Percentiles rank a stretch among this genome's conserved stretches.
These are phyloP conservation scores for Flexamia atlantica DNA, from an alignment of 2,888 invertebrate species.

Conservation along the genomic window DNA sequence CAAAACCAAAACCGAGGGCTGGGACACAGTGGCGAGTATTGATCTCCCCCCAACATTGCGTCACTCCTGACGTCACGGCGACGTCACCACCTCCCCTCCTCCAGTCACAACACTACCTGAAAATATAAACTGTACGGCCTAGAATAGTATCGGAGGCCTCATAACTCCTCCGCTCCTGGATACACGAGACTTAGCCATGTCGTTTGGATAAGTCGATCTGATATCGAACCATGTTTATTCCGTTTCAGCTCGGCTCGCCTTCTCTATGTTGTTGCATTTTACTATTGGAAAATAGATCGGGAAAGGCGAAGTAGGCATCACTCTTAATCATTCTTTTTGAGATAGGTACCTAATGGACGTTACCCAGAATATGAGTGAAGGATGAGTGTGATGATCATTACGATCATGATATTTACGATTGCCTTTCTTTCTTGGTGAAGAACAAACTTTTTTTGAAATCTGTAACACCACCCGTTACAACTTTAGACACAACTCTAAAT, in stretches of 20 bases:
- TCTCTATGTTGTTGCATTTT: no score
- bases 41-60: constrained; percentile 25
- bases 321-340: no score
- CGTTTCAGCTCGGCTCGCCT: background rate
- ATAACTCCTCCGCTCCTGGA: background rate
- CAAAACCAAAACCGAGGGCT: constrained; percentile 16
- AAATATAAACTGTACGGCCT: constrained; percentile 44
- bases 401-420: no score
- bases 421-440: no score
- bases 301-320: no score
- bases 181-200: background rate
- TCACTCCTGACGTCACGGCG: constrained; percentile 42
- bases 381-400: no score
- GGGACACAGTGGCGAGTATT: constrained; percentile 13
- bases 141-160: constrained; percentile 34
- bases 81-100: constrained; percentile 39
- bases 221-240: background rate
- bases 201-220: background rate
- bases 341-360: no score
- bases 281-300: no score
- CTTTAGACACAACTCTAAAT: no score
- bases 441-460: no score
- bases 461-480: no score
- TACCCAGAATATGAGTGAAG: no score
- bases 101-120: constrained; percentile 37